Percentiles rank a stretch among this genome's conserved stretches.
Conservation (phyloP, 2,113 vertebrate species). For the Setophaga petechia region DNA sequence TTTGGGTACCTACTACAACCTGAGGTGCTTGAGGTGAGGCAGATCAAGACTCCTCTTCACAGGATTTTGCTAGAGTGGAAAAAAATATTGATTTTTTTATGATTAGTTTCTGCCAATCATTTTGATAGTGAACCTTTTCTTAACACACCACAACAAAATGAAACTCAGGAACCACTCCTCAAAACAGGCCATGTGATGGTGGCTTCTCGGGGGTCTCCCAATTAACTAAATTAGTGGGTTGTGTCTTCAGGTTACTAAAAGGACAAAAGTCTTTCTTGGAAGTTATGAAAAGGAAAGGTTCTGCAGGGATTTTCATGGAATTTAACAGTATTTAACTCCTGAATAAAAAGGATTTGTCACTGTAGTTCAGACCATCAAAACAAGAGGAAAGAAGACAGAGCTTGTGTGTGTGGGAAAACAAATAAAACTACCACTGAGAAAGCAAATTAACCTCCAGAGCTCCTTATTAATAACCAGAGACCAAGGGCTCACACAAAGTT, state of each 20-base stretch:
- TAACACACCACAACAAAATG: fast-evolving
- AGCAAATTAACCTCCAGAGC: background rate
- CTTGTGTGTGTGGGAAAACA: too few species aligned
- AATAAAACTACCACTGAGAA: background rate
- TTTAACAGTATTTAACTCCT: background rate
- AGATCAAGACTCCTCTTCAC: background rate
- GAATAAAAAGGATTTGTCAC: background rate
- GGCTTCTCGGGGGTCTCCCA: background rate
- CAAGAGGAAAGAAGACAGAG: background rate
- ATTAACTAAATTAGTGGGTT: background rate
- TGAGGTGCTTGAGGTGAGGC: background rate
- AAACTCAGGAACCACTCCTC: background rate
- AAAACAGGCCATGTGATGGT: background rate
- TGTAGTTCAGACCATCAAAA: background rate
- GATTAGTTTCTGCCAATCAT: background rate
- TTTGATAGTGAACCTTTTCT: background rate
- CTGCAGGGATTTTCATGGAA: background rate
- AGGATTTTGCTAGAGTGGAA: background rate
- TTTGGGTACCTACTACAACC: background rate
- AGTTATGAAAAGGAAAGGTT: background rate
- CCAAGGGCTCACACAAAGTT: background rate
- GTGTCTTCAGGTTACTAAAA: background rate
- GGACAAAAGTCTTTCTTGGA: background rate
- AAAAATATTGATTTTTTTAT: background rate
- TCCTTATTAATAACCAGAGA: background rate